Evolutionary conservation across 2,888 invertebrate genomes (phyloP).

Genomic region (Ferrisia virgata): DNA sequence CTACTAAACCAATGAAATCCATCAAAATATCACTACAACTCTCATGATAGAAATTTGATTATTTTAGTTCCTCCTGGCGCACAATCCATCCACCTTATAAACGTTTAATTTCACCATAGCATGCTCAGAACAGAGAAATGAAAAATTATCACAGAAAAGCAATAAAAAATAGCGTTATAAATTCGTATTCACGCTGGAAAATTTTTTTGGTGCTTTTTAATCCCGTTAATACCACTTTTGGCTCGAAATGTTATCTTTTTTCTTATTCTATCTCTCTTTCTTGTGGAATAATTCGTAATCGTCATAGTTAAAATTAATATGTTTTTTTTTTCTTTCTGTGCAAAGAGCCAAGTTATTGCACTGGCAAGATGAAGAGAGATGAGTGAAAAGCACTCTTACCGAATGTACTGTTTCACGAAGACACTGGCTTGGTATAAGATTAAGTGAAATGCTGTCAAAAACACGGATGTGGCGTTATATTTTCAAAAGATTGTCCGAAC

Average conservation of each 20-base stretch:
- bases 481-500: slow-evolving; percentile 1
- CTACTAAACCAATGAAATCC: too few relatives aligned
- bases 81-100: too few relatives aligned
- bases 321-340: not conserved
- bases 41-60: too few relatives aligned
- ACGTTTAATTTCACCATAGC: too few relatives aligned
- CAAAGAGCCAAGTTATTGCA: too few relatives aligned
- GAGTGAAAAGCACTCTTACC: not conserved
- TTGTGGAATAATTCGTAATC: not conserved
- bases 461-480: slow-evolving; percentile 7
- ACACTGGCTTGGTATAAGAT: not conserved
- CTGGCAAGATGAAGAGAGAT: not conserved
- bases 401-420: not conserved
- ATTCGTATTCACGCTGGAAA: not conserved
- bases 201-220: not conserved
- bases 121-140: not conserved
- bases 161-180: not conserved
- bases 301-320: not conserved
- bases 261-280: too few relatives aligned
- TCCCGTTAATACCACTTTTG: not conserved
- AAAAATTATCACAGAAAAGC: not conserved
- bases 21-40: too few relatives aligned
- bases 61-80: too few relatives aligned
- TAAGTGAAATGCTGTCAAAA: slow-evolving; percentile 27
- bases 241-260: not conserved